Base-by-base conservation (phyloP, 2,888 invertebrate genomes). In the Cataglyphis rosenhaueri region DNA sequence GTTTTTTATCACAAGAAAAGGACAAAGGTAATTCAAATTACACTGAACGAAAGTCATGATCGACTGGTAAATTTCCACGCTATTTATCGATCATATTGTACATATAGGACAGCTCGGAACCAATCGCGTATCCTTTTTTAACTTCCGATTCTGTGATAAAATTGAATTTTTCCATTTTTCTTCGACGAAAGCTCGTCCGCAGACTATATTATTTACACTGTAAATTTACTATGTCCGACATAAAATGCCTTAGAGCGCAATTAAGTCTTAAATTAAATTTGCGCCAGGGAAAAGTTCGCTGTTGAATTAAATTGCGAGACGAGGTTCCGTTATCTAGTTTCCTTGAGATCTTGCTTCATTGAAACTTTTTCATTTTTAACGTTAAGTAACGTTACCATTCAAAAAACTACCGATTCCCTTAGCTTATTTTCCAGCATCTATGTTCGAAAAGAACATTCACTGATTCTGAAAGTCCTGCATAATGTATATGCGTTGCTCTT, bases 11-110 rank as follows among this genome's bases (percentile, higher is more conserved):
- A 66, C 65, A 84, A 86, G 75, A 86, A 84, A 75, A 86, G 84
- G 82, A 84, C 83, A 85, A 86, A 85, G 86, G 78, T 86, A 86
- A 86, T 86, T 76, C 74, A 70, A 81, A 86, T 83, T 70, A 82
- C 55, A 74, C 64, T 61, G 52, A 55, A 64, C 70, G 83, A 68
- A 81, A 86, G 81, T 55, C 65, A 61, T 61, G 65, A 84, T 41
- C 55, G 65, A 82, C 59, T 61, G 52, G 73, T 79, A 82, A 84
- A 87, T 86, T 81, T 82, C 74, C 74, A 84, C 32, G 65, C 62
- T 81, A 70, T 48, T 64, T 55, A 57, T 52, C 29, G 61, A 35
- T 78, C 74, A 61, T 41, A 75, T 65, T 59, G 61, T 32, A 15
- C 57, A 38, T 18, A 64, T 52, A 41, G 61, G 1, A 48, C 12